These are phyloP conservation scores for Sebastes variabilis DNA, from an alignment of 2,797 vertebrate genomes.

Conservation along the genomic window DNA sequence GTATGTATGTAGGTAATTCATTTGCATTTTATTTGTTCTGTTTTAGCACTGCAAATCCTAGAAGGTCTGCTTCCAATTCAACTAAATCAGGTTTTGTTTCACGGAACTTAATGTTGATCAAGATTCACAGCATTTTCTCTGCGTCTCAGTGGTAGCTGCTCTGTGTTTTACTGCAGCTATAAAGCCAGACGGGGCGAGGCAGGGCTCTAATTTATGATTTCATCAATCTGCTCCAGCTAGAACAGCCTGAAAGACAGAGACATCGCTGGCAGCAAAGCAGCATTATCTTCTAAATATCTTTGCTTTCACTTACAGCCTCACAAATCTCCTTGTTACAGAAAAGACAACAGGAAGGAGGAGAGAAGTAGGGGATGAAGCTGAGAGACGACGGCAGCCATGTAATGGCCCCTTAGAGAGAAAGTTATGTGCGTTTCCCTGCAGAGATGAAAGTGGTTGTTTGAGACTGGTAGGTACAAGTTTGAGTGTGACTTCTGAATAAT, in stretches of 20 bases:
- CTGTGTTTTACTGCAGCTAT: constrained; percentile 46
- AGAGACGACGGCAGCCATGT: background rate
- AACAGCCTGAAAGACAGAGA: constrained; percentile 33
- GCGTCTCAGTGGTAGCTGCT: constrained; percentile 7
- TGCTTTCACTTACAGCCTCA: background rate
- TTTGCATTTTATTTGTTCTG: background rate
- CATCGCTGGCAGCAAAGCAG: constrained; percentile 13
- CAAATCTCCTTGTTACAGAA: constrained; percentile 7
- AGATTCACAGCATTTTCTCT: constrained; percentile 3
- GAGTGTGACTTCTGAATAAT: constrained; percentile 1
- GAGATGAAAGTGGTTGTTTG: background rate
- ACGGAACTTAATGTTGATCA: background rate
- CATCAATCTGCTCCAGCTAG: constrained; percentile 53
- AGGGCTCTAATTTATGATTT: constrained; percentile 62
- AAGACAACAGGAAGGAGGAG: background rate
- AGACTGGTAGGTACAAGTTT: background rate
- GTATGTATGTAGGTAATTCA: background rate
- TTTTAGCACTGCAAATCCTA: background rate
- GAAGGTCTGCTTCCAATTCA: background rate
- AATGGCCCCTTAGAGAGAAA: background rate
- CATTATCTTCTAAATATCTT: constrained; percentile 17
- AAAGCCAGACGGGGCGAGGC: constrained; percentile 51
- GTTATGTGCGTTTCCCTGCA: background rate
- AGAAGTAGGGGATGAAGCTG: background rate
- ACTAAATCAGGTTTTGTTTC: background rate